Conservation (phyloP, 2,797 vertebrate genomes). For the Coregonus suidteri region DNA sequence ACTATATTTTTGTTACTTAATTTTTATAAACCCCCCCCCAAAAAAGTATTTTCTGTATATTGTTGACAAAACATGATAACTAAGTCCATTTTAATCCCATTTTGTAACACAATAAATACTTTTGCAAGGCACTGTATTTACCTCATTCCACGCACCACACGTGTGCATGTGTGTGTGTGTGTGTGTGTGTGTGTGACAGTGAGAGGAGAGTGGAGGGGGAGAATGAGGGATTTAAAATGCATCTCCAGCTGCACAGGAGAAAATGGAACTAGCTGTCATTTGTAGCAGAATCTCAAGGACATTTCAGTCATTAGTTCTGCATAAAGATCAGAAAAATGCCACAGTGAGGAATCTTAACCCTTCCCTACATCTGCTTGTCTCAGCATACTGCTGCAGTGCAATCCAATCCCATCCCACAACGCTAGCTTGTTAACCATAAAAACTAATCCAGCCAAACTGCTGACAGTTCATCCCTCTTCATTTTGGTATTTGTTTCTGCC, state of each 20-base stretch:
- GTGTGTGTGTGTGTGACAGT: conserved; percentile 5
- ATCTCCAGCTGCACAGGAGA: conserved; percentile 15
- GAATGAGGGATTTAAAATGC: neutral
- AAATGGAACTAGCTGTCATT: conserved; percentile 12
- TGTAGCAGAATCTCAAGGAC: conserved; percentile 12
- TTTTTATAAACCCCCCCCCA: too few species aligned
- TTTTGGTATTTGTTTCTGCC: conserved; percentile 1
- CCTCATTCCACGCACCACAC: neutral
- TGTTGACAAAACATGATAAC: too few species aligned
- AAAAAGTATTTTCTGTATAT: too few species aligned
- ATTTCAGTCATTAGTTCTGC: conserved; percentile 17
- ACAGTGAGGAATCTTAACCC: conserved; percentile 9
- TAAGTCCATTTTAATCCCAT: too few species aligned
- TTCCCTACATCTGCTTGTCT: conserved; percentile 1
- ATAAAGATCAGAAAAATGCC: conserved; percentile 4
- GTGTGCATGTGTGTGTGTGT: conserved; percentile 16
- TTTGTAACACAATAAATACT: too few species aligned
- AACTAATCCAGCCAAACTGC: conserved; percentile 12
- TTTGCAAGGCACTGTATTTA: neutral
- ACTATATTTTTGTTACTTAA: too few species aligned
- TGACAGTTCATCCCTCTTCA: conserved; percentile 30
- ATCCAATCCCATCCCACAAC: neutral
- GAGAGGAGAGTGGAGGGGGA: neutral
- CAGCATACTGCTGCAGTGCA: neutral
- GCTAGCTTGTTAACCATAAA: neutral